Base-by-base conservation (phyloP, 2,797 vertebrate genomes). In the Etheostoma perlongum region DNA sequence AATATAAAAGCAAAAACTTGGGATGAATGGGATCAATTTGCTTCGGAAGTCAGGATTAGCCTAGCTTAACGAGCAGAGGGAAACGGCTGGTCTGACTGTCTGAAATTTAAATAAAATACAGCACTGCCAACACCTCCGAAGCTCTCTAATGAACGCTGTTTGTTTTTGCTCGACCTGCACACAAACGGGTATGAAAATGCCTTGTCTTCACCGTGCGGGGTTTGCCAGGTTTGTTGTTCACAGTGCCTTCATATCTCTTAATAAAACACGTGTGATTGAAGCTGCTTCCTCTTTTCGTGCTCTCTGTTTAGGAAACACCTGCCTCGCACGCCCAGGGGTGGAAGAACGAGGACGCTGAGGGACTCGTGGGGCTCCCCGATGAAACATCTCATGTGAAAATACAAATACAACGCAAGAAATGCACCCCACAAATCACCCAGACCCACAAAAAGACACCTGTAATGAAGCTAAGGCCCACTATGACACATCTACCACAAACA, bases 281-380 rank as follows among this genome's bases (percentile, higher is more conserved):
- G 63, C 25, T 2, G 5, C 83, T 91, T 91, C 89, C 83, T 81
- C 81, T 88, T 85, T 89, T 88, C 66, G 21, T 14, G 1, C 21
- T 40, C 11, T 36, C 18, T 7, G 27, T 59, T 52, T 64, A 90
- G 89, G 88, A 91, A 92, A 76, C 91, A 91, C 84, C 91, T 92
- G 91, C 74, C 13, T 3, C 53, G n/a, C 67, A 73, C 75, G 2
- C 83, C 71, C 77, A 13, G 49, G 62, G 63, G 40, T 42, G 36
- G 58, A 44, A 46, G 7, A 14, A 5, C 3, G 0, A 4, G 42
- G 55, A 40, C 36, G 36, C 36, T 12, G 36, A 40, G 36, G 36
- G 36, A 40, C 36, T 40, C 36, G 0, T 10, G 36, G 36, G 36
- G 36, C 36, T 36, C 8, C 9, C 9, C 2, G 36, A 40, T 3